These are phyloP conservation scores for Drosophila busckii DNA, from an alignment of 1,140 invertebrate species.

Conservation along the genomic window DNA sequence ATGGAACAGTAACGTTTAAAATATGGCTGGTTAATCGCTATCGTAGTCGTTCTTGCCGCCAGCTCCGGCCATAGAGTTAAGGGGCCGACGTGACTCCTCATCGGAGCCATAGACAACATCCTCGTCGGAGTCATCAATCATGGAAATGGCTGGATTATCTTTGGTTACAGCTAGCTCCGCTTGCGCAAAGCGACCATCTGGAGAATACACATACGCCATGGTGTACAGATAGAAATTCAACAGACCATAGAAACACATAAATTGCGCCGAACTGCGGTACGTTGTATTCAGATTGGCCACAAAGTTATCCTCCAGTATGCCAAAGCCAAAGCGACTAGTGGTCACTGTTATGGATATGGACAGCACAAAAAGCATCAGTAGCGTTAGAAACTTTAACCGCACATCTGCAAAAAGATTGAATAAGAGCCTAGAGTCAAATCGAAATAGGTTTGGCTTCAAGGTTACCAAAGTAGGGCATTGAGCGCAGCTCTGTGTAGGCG, in stretches of 20 bases:
- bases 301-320: constrained; percentile 95
- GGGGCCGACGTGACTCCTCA: constrained; percentile 88
- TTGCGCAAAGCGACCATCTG: constrained; percentile 88
- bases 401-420: constrained; percentile 84
- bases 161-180: constrained; percentile 94
- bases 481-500: constrained; percentile 95
- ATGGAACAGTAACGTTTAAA: constrained; percentile 58
- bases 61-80: constrained; percentile 79
- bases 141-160: constrained; percentile 97
- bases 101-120: constrained; percentile 97
- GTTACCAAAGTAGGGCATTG: constrained; percentile 98
- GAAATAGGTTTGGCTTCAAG: not conserved
- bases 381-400: constrained; percentile 93
- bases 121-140: constrained; percentile 99
- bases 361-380: constrained; percentile 91
- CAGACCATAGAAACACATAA: constrained; percentile 96
- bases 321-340: constrained; percentile 90
- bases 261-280: constrained; percentile 94
- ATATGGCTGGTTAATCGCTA: constrained; percentile 81
- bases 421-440: not conserved
- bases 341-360: constrained; percentile 89
- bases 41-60: constrained; percentile 83
- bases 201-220: constrained; percentile 97
- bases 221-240: constrained; percentile 96
- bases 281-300: constrained; percentile 91